Base-by-base conservation (phyloP, 2,888 invertebrate species). In the Acanthosoma haemorrhoidale region DNA sequence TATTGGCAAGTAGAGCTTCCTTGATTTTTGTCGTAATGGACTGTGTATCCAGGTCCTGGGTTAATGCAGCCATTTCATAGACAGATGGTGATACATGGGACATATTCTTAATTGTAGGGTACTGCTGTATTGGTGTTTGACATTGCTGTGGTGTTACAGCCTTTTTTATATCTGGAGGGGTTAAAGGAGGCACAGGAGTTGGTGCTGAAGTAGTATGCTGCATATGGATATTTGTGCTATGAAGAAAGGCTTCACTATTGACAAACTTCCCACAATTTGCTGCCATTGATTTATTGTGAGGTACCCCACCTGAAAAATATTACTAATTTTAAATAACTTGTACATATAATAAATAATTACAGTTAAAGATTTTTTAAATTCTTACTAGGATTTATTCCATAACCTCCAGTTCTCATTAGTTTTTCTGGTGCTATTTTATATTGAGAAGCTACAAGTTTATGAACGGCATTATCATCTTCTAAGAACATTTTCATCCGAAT, bases 381-480 rank as follows among this genome's bases (percentile, higher is more conserved):
- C 77, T 88, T 84, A 89, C 90, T 84, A 82, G 91, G 89, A 71
- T 72, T 75, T 18, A 75, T 92, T 80, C 92, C 92, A 81, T 94
- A 94, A 81, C 92, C 93, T 77, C 94, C 94, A 63, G 95, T 96
- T 80, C 96, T 86, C 96, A 96, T 96, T 70, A 96, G 84, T 81
- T 96, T 96, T 81, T 97, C 97, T 8, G 96, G 96, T 0, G 96
- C 96, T 72, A 97, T 96, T 83, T 96, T 96, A 82, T 97, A 97
- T 82, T 97, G 97, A 74, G 94, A 95, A 73, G 97, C 96, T 25
- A 96, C 95, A 75, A 96, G 82, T 79, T 95, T 95, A 81, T 95
- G 95, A 1, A 96, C 94, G 11, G 95, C 95, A 78, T 94, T 94
- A 75, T 95, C 94, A 78, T 96, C 96, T 81, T 95, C 95, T 75